These are phyloP conservation scores for Anisognathus igniventris DNA, from an alignment of 2,797 vertebrate genomes.

Conservation along the genomic window DNA sequence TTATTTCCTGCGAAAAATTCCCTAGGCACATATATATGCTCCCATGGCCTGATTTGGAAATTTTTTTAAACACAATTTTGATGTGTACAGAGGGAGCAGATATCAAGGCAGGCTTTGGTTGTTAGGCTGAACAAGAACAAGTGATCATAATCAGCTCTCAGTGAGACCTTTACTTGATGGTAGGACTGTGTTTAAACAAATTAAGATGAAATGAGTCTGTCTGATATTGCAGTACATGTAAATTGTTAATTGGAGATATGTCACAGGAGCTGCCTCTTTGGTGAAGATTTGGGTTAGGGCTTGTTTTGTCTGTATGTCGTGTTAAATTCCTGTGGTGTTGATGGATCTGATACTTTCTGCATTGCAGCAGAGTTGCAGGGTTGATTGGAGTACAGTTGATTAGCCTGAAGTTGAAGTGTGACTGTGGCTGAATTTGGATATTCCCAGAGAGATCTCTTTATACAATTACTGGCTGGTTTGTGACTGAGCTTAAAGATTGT, in stretches of 20 bases:
- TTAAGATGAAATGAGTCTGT: neutral
- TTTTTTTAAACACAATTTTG: neutral
- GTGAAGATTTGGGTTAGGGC: neutral
- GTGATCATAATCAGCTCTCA: neutral
- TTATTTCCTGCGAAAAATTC: neutral
- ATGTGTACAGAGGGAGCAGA: neutral
- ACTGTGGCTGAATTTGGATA: neutral
- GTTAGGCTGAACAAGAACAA: neutral
- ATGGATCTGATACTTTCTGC: neutral
- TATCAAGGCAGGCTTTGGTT: neutral
- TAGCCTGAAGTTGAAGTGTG: neutral
- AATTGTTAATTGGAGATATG: neutral
- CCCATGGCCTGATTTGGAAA: neutral
- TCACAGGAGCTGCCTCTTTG: neutral
- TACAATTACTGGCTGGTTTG: neutral
- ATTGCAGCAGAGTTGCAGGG: neutral
- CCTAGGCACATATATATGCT: neutral
- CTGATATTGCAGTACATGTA: neutral
- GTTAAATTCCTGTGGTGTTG: neutral
- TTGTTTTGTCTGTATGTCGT: neutral
- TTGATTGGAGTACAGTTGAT: neutral
- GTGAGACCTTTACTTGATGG: neutral
- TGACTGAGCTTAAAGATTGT: neutral
- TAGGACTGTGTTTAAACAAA: neutral
- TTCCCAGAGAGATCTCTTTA: neutral